A percentile compares a stretch with the other conserved stretches of the same genome.
Evolutionary conservation across 1,140 invertebrate genomes (phyloP).

Genomic region (Zaprionus ornatus): DNA sequence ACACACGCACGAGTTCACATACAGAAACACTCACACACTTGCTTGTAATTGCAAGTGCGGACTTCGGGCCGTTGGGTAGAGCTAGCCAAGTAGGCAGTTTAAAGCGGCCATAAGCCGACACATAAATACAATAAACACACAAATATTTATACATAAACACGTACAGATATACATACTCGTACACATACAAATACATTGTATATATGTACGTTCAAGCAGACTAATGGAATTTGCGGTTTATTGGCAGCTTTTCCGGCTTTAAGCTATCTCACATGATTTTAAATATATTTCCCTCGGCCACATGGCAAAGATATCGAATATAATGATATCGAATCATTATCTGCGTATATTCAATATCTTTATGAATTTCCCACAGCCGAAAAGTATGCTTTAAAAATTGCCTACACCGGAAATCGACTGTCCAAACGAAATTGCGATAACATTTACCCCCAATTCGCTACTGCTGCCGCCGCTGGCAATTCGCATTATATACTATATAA

Average conservation of each 20-base stretch:
- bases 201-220: neutral
- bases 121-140: constrained; percentile 34
- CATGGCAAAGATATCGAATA: neutral
- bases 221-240: constrained; percentile 37
- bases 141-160: neutral
- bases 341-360: constrained; percentile 37
- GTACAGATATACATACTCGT: no score
- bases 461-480: neutral
- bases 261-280: constrained; percentile 25
- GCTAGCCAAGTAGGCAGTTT: constrained; percentile 29
- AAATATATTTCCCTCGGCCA: constrained; percentile 30
- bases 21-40: neutral
- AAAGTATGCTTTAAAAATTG: constrained; percentile 56
- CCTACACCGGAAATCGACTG: constrained; percentile 40
- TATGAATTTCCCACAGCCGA: constrained; percentile 44
- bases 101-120: constrained; percentile 35
- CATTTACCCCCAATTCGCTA: neutral
- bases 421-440: constrained; percentile 29
- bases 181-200: neutral
- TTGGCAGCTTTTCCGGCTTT: constrained; percentile 12
- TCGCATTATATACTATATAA: constrained; percentile 1
- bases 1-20: neutral
- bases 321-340: constrained; percentile 42
- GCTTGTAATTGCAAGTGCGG: constrained; percentile 36
- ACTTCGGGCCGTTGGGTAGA: neutral